Evolutionary conservation across 53 echinoderm and acorn worm species (phyloP).

Genomic region (Hippasteria phrygiana): DNA sequence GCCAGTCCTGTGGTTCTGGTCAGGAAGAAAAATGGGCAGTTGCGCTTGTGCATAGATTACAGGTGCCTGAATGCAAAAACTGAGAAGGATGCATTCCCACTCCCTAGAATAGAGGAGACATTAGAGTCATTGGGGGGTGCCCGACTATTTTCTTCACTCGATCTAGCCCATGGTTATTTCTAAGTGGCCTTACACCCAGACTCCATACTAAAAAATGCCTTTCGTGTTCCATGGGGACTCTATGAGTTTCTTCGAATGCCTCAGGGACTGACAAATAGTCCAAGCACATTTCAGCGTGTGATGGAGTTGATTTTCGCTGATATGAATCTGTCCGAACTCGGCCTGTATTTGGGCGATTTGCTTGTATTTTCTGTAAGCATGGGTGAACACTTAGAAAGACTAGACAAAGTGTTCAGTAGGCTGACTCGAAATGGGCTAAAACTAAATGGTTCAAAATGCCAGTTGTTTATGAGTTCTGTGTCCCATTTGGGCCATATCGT

Average conservation of each 20-base stretch:
- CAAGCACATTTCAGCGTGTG: slow-evolving; percentile 48
- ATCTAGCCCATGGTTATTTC: slow-evolving; percentile 38
- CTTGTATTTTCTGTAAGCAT: slow-evolving; percentile 43
- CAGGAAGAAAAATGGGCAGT: slow-evolving; percentile 35
- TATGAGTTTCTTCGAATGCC: slow-evolving; percentile 55
- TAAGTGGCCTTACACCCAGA: slow-evolving; percentile 36
- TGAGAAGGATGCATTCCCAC: slow-evolving; percentile 61
- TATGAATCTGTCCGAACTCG: slow-evolving; percentile 32
- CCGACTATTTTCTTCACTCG: slow-evolving; percentile 34
- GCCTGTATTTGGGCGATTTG: slow-evolving; percentile 61
- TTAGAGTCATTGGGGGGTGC: slow-evolving; percentile 48
- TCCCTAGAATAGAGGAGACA: slow-evolving; percentile 65
- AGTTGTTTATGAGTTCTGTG: slow-evolving; percentile 34
- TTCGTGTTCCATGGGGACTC: slow-evolving; percentile 53
- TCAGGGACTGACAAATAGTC: slow-evolving; percentile 41
- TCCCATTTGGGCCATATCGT: slow-evolving; percentile 38
- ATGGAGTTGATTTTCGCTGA: slow-evolving; percentile 53
- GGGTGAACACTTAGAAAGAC: slow-evolving; percentile 33
- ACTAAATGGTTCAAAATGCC: slow-evolving; percentile 64
- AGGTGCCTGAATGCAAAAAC: slow-evolving; percentile 50
- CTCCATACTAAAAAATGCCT: slow-evolving; percentile 2
- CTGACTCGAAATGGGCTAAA: slow-evolving; percentile 69
- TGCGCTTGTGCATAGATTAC: slow-evolving; percentile 68
- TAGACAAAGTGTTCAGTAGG: slow-evolving; percentile 65
- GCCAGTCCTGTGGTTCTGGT: slow-evolving; percentile 64